phyloP scores from a whole-genome alignment of 2,113 vertebrate species.

The Platysternon megacephalum region DNA sequence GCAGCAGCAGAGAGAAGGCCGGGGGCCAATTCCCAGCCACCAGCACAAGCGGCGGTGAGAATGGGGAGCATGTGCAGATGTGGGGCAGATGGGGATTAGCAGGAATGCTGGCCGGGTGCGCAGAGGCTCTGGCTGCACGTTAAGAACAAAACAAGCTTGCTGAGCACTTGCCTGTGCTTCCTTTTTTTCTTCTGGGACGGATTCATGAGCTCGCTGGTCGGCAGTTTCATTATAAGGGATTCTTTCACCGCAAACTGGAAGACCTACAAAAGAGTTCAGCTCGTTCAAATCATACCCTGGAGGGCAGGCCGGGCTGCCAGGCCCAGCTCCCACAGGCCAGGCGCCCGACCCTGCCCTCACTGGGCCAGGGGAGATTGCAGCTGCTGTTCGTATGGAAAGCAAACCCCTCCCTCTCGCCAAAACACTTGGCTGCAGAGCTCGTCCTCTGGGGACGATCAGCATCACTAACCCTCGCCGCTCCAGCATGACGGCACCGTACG shows the following conservation, averaged over 20 bases:
- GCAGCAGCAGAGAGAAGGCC: not conserved
- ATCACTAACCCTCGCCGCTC: fast-evolving
- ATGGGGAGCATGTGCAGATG: not conserved
- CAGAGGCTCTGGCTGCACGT: slow-evolving; percentile 7
- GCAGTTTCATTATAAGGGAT: slow-evolving; percentile 90
- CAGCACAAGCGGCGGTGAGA: not conserved
- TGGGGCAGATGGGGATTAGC: slow-evolving; percentile 66
- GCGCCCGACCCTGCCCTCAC: not conserved
- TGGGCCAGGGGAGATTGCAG: fast-evolving
- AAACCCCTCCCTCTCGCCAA: fast-evolving
- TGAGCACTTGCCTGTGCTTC: slow-evolving; percentile 90
- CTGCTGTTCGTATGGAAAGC: not conserved
- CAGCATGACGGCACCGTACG: not conserved
- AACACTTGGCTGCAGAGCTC: fast-evolving
- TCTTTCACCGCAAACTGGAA: slow-evolving; percentile 98
- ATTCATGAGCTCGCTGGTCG: slow-evolving; percentile 90
- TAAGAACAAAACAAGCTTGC: slow-evolving; percentile 60
- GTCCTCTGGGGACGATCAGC: fast-evolving
- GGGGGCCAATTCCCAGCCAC: not conserved
- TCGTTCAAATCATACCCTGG: not conserved
- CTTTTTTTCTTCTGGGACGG: slow-evolving; percentile 98
- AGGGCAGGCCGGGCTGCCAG: no score
- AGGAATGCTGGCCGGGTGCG: slow-evolving; percentile 52
- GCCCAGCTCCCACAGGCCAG: no score
- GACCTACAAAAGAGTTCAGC: slow-evolving; percentile 79